Conservation (phyloP, 2,888 invertebrate genomes). For the Acanthosepion pharaonis region DNA sequence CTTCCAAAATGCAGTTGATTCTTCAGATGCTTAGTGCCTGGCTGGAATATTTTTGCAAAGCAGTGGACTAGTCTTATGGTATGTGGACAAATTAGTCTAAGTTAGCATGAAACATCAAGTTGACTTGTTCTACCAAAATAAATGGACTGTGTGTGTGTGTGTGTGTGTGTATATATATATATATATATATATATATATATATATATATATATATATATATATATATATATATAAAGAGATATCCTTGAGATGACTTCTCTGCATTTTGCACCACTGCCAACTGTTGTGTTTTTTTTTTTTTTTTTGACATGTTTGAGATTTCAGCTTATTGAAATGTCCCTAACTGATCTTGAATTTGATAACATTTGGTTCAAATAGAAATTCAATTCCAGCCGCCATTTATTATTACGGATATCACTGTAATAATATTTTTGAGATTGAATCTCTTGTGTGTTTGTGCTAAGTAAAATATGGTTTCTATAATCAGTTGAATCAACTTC, state of each 20-base stretch:
- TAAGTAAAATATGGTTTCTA: too few species aligned
- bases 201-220: too few species aligned
- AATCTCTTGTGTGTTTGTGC: too few species aligned
- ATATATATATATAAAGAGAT: background rate
- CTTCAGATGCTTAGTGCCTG: background rate
- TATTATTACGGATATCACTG: too few species aligned
- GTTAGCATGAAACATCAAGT: background rate
- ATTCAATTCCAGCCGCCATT: too few species aligned
- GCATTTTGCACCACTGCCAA: background rate
- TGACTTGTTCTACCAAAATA: background rate
- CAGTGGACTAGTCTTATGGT: background rate
- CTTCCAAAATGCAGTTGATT: background rate
- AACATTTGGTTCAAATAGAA: too few species aligned
- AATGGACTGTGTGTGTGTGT: background rate
- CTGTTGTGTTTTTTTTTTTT: background rate
- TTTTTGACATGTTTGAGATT: too few species aligned
- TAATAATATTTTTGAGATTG: too few species aligned
- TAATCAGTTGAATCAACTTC: too few species aligned
- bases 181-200: too few species aligned
- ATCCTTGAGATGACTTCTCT: background rate
- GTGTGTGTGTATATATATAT: background rate
- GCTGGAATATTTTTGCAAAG: background rate
- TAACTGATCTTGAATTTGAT: too few species aligned
- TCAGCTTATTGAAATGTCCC: too few species aligned
- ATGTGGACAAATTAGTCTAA: background rate